Evolutionary conservation across 2,113 vertebrate genomes (phyloP), one percentile per base, ranked within the genome.

Genomic region (Damaliscus lunatus): DNA sequence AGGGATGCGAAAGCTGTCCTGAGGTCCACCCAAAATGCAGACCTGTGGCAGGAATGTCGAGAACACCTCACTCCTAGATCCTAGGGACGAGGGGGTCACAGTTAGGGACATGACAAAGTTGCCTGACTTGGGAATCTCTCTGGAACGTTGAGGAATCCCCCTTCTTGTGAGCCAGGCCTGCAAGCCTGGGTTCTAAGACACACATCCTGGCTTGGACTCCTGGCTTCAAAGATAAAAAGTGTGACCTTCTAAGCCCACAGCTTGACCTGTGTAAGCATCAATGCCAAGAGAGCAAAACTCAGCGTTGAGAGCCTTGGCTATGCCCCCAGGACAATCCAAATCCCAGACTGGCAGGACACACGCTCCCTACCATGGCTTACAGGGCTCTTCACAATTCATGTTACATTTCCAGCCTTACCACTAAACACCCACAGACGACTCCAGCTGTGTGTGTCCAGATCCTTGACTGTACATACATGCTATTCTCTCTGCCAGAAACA

Each of bases 391-490:
- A 25, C 23, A 40, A 60, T 6, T 21, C 52, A 77, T 14, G 6
- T 90, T 13, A 53, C 2, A 9, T 88, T 78, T 46, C 53, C 8
- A 78, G 60, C 15, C 33, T 87, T 15, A 17, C 59, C n/a, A 25
- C 27, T 71, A 33, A 77, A 31, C 15, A 77, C 25, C 67, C 21
- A 36, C 11, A 29, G 67, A 60, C 1, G 3, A 40, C 7, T 50
- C 16, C 15, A 57, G 23, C 13, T 55, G 3, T 5, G 25, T 17
- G 36, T 0, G 1, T 13, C 27, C 19, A 40, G 43, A 3, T 62
- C 80, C 43, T 52, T 52, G 43, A 60, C 6, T 3, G 29, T 13
- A 21, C 0, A 2, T 3, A 46, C 15, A n/a, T 14, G 33, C 15
- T 60, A 8, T 33, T 81, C 15, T 16, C 33, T 81, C 84, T 52